Evolutionary conservation across 37 sponge, comb jelly and placozoan genomes (phyloP).

Genomic region (Spongia lamella): DNA sequence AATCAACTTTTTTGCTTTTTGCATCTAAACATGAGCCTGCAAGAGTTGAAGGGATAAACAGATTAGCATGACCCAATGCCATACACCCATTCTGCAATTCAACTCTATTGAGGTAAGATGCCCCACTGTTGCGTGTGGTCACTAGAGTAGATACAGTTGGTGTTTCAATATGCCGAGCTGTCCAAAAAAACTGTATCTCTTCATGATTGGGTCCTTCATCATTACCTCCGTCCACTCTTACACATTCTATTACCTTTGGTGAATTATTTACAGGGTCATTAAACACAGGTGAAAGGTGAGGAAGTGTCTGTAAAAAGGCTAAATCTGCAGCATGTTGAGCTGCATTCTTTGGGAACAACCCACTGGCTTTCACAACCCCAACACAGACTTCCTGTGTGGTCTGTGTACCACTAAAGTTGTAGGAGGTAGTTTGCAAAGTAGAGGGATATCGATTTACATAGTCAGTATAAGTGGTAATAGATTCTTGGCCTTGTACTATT

Average conservation of each 20-base stretch:
- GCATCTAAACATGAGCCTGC: constrained; percentile 5
- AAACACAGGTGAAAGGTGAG: constrained; percentile 7
- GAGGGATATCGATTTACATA: constrained; percentile 26
- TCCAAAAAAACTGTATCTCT: constrained; percentile 26
- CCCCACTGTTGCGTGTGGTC: constrained; percentile 25
- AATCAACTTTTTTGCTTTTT: background rate
- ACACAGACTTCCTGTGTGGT: constrained; percentile 13
- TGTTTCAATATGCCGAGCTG: background rate
- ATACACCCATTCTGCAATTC: constrained; percentile 19
- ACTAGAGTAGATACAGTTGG: constrained; percentile 15
- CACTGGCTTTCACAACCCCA: constrained; percentile 9
- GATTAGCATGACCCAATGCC: background rate
- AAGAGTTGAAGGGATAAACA: constrained; percentile 25
- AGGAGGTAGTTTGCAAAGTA: constrained; percentile 7
- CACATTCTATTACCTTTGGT: constrained; percentile 21
- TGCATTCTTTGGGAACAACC: constrained; percentile 7
- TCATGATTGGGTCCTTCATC: constrained; percentile 22
- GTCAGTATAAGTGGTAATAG: constrained; percentile 14
- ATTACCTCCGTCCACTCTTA: constrained; percentile 28
- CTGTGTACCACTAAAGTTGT: constrained; percentile 13
- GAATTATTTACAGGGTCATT: background rate
- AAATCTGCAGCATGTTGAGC: constrained; percentile 12
- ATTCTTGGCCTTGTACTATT: background rate
- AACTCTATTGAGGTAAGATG: constrained; percentile 31
- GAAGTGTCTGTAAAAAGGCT: background rate